Evolutionary conservation across 2,888 invertebrate genomes (phyloP), one percentile per base, ranked within the genome.

Genomic region (Sarcophaga rosellei): DNA sequence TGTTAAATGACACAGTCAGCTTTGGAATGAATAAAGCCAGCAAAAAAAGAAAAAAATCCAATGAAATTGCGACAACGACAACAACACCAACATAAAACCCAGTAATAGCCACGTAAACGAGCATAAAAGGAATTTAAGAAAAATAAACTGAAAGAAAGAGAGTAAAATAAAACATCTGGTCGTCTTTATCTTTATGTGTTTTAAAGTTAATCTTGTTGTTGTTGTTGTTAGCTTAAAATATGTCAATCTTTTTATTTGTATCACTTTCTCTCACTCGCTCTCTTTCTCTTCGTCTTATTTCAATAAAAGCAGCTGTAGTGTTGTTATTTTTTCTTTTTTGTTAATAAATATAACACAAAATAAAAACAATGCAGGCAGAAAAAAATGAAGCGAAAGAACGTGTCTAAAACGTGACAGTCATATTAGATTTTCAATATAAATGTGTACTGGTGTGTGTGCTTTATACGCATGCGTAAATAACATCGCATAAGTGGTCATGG

Each of bases 1-100:
- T 10, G 53, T 10, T 23, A 69, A 69, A 69, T 69, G 53, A 23
- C 23, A 70, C 25, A 70, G 53, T 25, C 69, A 70, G 69, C 69
- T 69, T 21, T 53, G 3, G 4, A 53, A 69, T 23, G 47, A 10
- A 2, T 23, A 69, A 15, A 53, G 21, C 47, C 53, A 53, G 59
- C 12, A 47, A 47, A 15, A 47, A 47, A 47, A 15, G 0, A 0
- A 0, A 53, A 17, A 53, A 0, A n/a, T n/a, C n/a, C n/a, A n/a
- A n/a, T n/a, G n/a, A 53, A 53, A 35, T 35, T 35, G 35, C 15
- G 6, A 15, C 4, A 3, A 0, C 53, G 17, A 17, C 53, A 53
- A 12, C 15, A 47, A 47, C 1, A n/a, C n/a, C n/a, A 57, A 23
- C 35, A 35, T 35, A 2, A 35, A 8, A 53, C 0, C 1, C 1